Base-by-base conservation (phyloP, 2,797 vertebrate genomes). In the Pachyuromys duprasi region DNA sequence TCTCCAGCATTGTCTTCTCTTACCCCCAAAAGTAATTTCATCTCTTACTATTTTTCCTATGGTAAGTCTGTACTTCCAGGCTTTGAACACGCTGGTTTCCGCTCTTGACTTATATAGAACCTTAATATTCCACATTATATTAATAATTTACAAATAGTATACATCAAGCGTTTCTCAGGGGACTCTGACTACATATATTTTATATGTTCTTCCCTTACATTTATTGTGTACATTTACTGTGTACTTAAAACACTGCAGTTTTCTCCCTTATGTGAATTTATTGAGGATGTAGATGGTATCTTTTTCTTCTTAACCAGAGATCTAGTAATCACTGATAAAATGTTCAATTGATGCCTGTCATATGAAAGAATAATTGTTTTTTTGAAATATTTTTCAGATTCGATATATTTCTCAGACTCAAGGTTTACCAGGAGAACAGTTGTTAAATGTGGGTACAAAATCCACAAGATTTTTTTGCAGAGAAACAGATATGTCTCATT, bases 321-420 rank as follows among this genome's bases (percentile, higher is more conserved):
- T 80, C 70, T 86, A 63, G n/a, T 91, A 53, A 49, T 91, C 1
- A 39, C 65, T 95, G 53, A 95, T 86, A 24, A 28, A 88, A 62
- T 92, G 11, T 94, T 95, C 39, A 95, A 0, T 83, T 95, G 91
- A 87, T 93, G 26, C 62, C 33, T 88, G 2, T 49, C 83, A 33
- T 63, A 86, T 94, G 60, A 88, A 95, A 96, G 26, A 93, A 76
- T 96, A 93, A 78, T n/a, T 57, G 5, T 70, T 11, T 91, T 90
- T 78, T 86, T 14, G 62, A 22, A 49, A 92, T 97, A 53, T 94
- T 97, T 96, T 97, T 97, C 98, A 99, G 99, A 99, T 99, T 98
- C 99, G 99, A 98, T 99, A 99, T 98, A 99, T 99, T 98, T 99
- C 99, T 95, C 99, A 99, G 99, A 99, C 99, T 70, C 99, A 99